A percentile compares a stretch with the other conserved stretches of the same genome.
phyloP scores from a whole-genome alignment of 2,797 vertebrate genomes.

The Coranthus polyacanthus region DNA sequence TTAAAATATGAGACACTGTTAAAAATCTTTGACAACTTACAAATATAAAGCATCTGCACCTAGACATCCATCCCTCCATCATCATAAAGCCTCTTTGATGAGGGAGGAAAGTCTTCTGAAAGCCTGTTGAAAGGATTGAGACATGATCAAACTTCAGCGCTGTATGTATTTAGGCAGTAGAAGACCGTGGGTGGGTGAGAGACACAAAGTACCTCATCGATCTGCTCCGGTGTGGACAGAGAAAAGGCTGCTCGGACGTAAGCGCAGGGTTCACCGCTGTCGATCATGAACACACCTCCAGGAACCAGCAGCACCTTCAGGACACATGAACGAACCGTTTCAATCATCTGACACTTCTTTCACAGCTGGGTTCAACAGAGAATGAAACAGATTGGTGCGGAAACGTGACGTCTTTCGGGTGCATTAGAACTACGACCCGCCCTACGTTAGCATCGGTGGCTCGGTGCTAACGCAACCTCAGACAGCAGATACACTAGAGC shows the following conservation, averaged over 20 bases:
- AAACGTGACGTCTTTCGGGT: too few relatives aligned
- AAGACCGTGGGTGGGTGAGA: neutral
- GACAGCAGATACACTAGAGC: too few relatives aligned
- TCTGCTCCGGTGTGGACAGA: constrained; percentile 89
- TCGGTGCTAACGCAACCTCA: too few relatives aligned
- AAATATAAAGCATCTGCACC: constrained; percentile 9
- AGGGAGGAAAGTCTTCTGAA: constrained; percentile 90
- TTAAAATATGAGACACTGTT: constrained; percentile 11
- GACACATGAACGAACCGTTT: too few relatives aligned
- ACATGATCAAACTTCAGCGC: constrained; percentile 3
- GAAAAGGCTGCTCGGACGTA: constrained; percentile 94
- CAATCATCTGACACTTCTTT: too few relatives aligned
- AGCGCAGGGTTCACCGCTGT: constrained; percentile 86
- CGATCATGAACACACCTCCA: constrained; percentile 89
- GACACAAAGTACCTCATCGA: constrained; percentile 86
- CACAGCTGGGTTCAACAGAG: too few relatives aligned
- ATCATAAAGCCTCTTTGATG: constrained; percentile 88
- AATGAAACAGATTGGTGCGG: too few relatives aligned
- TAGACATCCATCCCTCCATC: neutral
- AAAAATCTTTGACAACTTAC: neutral
- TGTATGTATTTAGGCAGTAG: too few relatives aligned
- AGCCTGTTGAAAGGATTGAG: constrained; percentile 82
- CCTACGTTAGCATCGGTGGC: too few relatives aligned
- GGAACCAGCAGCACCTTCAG: constrained; percentile 92
- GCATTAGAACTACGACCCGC: too few relatives aligned